Conservation (phyloP, 1,140 invertebrate genomes). For the Ruditapes philippinarum region DNA sequence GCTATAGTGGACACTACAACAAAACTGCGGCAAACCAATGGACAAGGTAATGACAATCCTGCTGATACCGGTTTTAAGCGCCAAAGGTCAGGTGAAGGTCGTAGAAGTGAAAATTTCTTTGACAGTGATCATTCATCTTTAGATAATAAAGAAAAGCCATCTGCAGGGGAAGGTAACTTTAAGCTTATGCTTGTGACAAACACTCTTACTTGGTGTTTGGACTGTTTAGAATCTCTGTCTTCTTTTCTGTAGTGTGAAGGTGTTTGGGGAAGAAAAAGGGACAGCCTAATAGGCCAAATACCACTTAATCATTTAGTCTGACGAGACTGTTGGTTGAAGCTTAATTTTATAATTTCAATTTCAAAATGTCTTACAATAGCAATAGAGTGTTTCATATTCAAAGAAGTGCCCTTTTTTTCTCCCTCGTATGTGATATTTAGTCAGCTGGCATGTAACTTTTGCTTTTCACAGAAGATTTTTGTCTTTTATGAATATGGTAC, state of each 20-base stretch:
- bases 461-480: too few species aligned
- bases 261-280: not conserved
- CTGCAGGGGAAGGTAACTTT: constrained; percentile 3
- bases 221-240: not conserved
- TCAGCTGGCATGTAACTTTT: too few species aligned
- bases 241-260: not conserved
- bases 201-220: not conserved
- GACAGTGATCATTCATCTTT: not conserved
- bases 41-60: constrained; percentile 14
- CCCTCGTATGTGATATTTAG: too few species aligned
- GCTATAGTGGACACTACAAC: not conserved
- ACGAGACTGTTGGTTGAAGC: too few species aligned
- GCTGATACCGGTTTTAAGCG: not conserved
- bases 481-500: too few species aligned
- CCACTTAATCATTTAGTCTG: too few species aligned
- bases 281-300: not conserved
- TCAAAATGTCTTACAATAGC: too few species aligned
- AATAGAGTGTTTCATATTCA: too few species aligned
- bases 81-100: not conserved
- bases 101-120: constrained; percentile 19
- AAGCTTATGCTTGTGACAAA: not conserved
- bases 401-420: too few species aligned
- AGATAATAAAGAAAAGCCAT: not conserved
- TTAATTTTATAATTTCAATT: too few species aligned
- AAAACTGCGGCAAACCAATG: not conserved